Percentiles rank a stretch among this genome's conserved stretches.
Conservation (phyloP, 2,797 vertebrate species). For the Vespertilio murinus region DNA sequence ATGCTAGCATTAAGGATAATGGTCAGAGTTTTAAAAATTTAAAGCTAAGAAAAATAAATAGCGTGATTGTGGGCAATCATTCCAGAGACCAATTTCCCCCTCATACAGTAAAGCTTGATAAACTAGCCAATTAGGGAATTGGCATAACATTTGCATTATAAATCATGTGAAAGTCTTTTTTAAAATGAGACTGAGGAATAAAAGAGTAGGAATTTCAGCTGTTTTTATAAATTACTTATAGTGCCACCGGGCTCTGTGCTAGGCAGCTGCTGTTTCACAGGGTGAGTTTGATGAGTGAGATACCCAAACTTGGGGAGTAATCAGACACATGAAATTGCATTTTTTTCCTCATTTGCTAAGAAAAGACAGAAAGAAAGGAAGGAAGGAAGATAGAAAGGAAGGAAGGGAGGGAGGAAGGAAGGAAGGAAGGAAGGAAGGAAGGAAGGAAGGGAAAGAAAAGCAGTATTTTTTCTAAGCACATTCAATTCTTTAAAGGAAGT, state of each 20-base stretch:
- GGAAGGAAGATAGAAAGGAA: too few relatives aligned
- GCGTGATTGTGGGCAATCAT: background rate
- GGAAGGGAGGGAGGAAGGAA: too few relatives aligned
- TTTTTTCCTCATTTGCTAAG: background rate
- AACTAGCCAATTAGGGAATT: background rate
- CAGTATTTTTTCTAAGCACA: background rate
- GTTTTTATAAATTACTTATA: constrained; percentile 61
- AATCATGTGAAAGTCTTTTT: background rate
- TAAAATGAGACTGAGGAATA: background rate
- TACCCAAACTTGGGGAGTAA: background rate
- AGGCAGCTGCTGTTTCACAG: background rate
- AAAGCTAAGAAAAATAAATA: background rate
- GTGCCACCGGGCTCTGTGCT: background rate
- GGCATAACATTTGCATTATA: constrained; percentile 26
- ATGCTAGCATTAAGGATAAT: background rate
- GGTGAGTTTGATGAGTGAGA: background rate
- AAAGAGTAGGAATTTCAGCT: background rate
- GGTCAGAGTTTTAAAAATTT: constrained; percentile 15
- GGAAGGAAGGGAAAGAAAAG: background rate
- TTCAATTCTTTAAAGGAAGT: background rate
- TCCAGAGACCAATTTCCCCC: background rate
- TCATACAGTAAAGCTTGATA: background rate
- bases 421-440: too few relatives aligned
- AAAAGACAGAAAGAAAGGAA: background rate
- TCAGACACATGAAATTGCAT: background rate